Percentiles rank a stretch among this genome's conserved stretches.
Evolutionary conservation across 2,797 vertebrate genomes (phyloP).

Genomic region (Syndactyla subalaris): DNA sequence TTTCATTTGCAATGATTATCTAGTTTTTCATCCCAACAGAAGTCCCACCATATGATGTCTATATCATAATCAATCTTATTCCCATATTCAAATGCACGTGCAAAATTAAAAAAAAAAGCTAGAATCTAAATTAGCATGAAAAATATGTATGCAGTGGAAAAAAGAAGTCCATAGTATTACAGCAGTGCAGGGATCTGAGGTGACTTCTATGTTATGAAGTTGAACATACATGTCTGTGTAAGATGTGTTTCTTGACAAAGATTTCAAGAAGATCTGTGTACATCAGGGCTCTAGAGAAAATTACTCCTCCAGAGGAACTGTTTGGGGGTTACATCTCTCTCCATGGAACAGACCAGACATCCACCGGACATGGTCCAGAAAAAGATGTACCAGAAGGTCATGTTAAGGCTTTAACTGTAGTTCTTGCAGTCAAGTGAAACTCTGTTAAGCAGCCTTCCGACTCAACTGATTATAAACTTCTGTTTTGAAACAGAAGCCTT

Average conservation of each 20-base stretch:
- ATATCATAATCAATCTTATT: not conserved
- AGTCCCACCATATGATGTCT: conserved; percentile 47
- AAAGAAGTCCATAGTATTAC: not conserved
- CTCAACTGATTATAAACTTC: not conserved
- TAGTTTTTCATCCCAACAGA: conserved; percentile 22
- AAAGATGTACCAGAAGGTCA: not conserved
- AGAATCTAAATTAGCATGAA: not conserved
- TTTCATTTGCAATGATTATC: conserved; percentile 21
- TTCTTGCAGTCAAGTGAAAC: not conserved
- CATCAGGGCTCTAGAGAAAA: not conserved
- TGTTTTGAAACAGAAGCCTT: not conserved
- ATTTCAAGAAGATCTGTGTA: not conserved
- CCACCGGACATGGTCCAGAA: not conserved
- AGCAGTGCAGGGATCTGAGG: not conserved
- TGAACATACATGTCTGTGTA: not conserved
- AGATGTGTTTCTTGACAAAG: not conserved
- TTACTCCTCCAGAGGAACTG: not conserved
- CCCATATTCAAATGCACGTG: not conserved
- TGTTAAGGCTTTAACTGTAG: not conserved
- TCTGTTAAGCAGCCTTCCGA: not conserved
- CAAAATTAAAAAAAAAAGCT: not conserved
- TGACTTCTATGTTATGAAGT: not conserved
- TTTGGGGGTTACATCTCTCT: not conserved
- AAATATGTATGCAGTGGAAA: not conserved
- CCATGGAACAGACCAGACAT: not conserved